Conservation (phyloP, 2,797 vertebrate species). For the Sebastes paucispinis region DNA sequence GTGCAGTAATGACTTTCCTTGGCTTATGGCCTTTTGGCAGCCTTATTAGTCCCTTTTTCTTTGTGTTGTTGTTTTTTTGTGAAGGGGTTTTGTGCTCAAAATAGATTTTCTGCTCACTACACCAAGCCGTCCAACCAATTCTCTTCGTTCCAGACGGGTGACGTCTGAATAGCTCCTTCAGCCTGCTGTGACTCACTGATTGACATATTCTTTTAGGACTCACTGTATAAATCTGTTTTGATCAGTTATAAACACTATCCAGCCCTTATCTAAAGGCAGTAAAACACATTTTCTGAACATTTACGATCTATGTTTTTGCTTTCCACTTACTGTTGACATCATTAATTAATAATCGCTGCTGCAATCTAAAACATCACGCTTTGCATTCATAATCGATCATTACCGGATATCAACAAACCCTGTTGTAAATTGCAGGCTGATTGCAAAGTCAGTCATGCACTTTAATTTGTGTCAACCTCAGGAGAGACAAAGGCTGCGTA, state of each 20-base stretch:
- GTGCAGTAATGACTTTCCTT: not conserved
- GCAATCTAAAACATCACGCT: not conserved
- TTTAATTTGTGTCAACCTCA: slow-evolving; percentile 16
- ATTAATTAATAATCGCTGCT: slow-evolving; percentile 11
- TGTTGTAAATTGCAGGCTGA: slow-evolving; percentile 32
- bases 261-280: not conserved
- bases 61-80: not conserved
- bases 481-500: not conserved
- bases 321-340: not conserved
- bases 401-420: slow-evolving; percentile 28
- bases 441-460: slow-evolving; percentile 31
- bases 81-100: slow-evolving; percentile 4
- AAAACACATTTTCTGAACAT: not conserved
- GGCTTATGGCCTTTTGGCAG: not conserved
- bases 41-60: not conserved
- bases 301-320: not conserved
- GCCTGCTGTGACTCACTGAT: slow-evolving; percentile 5
- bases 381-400: slow-evolving; percentile 35
- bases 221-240: not conserved
- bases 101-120: slow-evolving; percentile 15
- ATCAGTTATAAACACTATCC: not conserved
- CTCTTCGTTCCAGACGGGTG: slow-evolving; percentile 24
- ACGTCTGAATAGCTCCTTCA: not conserved
- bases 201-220: not conserved
- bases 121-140: not conserved